Conservation (phyloP, 2,113 vertebrate genomes). For the Gavia stellata region DNA sequence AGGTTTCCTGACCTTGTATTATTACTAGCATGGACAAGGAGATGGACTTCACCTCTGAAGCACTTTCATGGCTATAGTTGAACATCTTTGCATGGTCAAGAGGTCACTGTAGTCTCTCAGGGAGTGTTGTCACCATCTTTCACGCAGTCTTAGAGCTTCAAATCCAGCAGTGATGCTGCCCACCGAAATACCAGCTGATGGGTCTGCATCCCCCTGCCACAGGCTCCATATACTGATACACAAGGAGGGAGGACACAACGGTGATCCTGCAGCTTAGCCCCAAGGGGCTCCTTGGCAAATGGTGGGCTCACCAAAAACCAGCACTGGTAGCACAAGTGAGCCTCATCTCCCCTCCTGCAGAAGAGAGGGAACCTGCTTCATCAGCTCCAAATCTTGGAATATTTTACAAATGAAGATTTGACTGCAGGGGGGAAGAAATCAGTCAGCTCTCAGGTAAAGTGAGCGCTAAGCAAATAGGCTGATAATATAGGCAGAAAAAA, state of each 20-base stretch:
- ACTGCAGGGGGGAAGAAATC: neutral
- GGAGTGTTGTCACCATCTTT: neutral
- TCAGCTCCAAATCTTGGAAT: neutral
- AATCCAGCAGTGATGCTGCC: neutral
- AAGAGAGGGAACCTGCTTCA: neutral
- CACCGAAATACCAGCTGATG: neutral
- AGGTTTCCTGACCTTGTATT: neutral
- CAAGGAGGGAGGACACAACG: neutral
- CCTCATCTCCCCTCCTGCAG: neutral
- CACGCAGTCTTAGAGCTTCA: neutral
- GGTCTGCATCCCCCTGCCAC: neutral
- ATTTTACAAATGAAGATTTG: neutral
- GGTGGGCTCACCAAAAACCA: neutral
- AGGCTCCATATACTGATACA: neutral
- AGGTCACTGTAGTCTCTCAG: neutral
- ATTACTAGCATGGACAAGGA: neutral
- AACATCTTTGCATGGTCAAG: neutral
- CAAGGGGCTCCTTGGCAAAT: neutral
- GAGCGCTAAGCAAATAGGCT: neutral
- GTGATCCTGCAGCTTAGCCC: neutral
- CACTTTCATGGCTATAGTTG: neutral
- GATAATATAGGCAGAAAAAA: neutral
- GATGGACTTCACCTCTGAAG: neutral
- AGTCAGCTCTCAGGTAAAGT: neutral
- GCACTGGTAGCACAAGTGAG: neutral